Conservation (phyloP, 2,113 vertebrate genomes). For the Gorilla gorilla region DNA sequence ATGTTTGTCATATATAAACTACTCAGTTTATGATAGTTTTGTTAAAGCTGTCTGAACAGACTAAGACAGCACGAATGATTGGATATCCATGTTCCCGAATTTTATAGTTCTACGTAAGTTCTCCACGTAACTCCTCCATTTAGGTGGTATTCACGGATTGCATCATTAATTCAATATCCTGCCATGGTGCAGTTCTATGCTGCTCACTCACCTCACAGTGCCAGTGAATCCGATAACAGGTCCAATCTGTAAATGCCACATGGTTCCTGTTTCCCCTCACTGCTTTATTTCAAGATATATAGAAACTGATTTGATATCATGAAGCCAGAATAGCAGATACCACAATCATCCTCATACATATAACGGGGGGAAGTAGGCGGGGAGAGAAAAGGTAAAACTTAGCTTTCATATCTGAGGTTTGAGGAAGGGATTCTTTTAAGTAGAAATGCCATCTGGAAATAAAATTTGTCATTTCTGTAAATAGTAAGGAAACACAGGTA, state of each 20-base stretch:
- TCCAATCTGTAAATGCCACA: rapidly evolving
- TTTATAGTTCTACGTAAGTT: background rate
- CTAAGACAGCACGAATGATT: background rate
- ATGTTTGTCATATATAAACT: background rate
- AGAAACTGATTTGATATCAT: background rate
- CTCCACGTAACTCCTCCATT: background rate
- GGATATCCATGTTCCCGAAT: background rate
- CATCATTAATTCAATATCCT: background rate
- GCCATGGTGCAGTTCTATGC: background rate
- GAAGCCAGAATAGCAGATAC: background rate
- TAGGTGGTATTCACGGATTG: background rate
- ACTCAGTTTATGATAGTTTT: background rate
- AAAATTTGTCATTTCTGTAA: constrained; percentile 27
- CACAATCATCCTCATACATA: background rate
- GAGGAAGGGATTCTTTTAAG: background rate
- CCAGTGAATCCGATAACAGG: background rate
- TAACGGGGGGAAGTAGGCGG: rapidly evolving
- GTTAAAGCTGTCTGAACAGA: background rate
- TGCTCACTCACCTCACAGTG: background rate
- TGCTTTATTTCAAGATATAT: background rate
- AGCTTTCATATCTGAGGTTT: background rate
- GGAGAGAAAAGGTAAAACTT: background rate
- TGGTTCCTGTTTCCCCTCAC: background rate
- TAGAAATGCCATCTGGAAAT: background rate
- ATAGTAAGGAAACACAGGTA: constrained; percentile 9